A percentile compares a stretch with the other conserved stretches of the same genome.
These are phyloP conservation scores for Cyphomyrmex costatus DNA, from an alignment of 1,140 invertebrate species.

Conservation along the genomic window DNA sequence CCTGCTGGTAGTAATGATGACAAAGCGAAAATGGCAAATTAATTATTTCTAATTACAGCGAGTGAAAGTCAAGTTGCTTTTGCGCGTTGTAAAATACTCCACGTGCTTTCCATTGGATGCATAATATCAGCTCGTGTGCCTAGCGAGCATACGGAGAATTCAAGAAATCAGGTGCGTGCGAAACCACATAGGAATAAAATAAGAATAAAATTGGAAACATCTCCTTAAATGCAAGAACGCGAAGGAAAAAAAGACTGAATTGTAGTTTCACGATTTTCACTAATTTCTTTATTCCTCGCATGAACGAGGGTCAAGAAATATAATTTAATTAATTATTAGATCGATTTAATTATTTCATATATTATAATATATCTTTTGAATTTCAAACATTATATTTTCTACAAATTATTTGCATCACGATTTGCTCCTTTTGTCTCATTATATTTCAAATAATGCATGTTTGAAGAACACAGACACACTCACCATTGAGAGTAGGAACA, in stretches of 20 bases:
- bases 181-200: neutral
- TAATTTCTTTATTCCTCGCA: neutral
- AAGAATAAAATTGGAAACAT: conserved; percentile 1
- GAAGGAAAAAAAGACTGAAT: neutral
- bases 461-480: conserved; percentile 14
- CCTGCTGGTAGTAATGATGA: neutral
- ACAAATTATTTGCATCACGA: neutral
- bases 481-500: conserved; percentile 90
- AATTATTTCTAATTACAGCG: conserved; percentile 15
- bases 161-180: neutral
- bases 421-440: neutral
- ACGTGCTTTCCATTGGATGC: neutral
- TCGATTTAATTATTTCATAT: no score
- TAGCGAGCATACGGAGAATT: neutral
- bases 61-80: conserved; percentile 26
- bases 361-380: neutral
- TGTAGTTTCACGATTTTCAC: conserved; percentile 10
- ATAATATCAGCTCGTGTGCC: neutral
- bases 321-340: neutral
- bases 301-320: neutral
- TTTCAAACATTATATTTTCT: neutral
- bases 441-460: neutral
- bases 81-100: neutral
- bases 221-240: neutral
- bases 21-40: neutral